Percentiles rank a stretch among this genome's conserved stretches.
Evolutionary conservation across 53 echinoderm and acorn worm genomes (phyloP).

Genomic region (Echinarachnius parma): DNA sequence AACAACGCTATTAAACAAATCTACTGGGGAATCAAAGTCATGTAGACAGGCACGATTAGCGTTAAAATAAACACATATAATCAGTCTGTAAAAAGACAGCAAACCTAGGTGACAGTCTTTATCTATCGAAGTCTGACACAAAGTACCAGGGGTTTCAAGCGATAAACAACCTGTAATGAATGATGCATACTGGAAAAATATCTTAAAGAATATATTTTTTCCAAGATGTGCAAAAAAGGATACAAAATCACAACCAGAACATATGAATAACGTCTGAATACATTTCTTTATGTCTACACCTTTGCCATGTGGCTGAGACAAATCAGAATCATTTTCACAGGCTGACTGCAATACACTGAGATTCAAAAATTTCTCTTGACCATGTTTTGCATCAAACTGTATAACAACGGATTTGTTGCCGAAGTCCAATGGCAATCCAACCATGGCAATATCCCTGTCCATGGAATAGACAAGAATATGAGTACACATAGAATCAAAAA

Average conservation of each 20-base stretch:
- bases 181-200: conserved; percentile 45
- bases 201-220: conserved; percentile 49
- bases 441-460: conserved; percentile 59
- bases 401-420: conserved; percentile 39
- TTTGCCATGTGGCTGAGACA: conserved; percentile 5
- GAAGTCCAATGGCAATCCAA: conserved; percentile 54
- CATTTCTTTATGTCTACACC: conserved; percentile 29
- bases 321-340: conserved; percentile 35
- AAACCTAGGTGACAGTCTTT: conserved; percentile 24
- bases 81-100: conserved; percentile 50
- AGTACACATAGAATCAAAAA: not conserved
- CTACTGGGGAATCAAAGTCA: conserved; percentile 44
- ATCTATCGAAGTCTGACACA: conserved; percentile 4
- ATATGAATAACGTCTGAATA: conserved; percentile 48
- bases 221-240: conserved; percentile 53
- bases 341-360: conserved; percentile 36
- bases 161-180: conserved; percentile 39
- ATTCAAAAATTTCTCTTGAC: conserved; percentile 49
- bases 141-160: not conserved
- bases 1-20: conserved; percentile 30
- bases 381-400: conserved; percentile 40
- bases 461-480: conserved; percentile 41
- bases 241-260: conserved; percentile 71
- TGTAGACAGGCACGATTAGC: conserved; percentile 42
- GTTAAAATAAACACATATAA: conserved; percentile 59